Percentiles rank a stretch among this genome's conserved stretches.
These are phyloP conservation scores for Pygoscelis antarcticus DNA, from an alignment of 2,113 vertebrate species.

Conservation along the genomic window DNA sequence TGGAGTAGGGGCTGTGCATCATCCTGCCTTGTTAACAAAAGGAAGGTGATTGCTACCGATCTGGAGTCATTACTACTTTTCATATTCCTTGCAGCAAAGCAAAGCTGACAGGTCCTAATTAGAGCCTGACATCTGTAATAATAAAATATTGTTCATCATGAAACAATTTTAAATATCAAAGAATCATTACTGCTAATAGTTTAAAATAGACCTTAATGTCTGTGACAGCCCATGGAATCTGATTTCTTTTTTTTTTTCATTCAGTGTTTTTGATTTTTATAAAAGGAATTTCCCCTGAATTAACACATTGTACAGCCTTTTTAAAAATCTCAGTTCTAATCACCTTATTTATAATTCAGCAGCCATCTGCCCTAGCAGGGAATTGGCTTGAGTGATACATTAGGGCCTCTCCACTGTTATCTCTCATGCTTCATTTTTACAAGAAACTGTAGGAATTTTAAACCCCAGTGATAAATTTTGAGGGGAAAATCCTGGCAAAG, in stretches of 20 bases:
- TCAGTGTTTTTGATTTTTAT: background rate
- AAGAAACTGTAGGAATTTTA: constrained; percentile 35
- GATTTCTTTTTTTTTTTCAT: background rate
- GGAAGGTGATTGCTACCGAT: background rate
- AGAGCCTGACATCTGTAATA: constrained; percentile 50
- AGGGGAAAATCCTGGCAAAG: background rate
- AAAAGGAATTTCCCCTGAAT: constrained; percentile 20
- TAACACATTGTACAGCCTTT: background rate
- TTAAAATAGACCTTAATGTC: constrained; percentile 1
- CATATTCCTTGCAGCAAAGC: constrained; percentile 8
- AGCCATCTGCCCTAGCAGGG: constrained; percentile 54
- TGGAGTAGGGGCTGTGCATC: background rate
- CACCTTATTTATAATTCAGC: constrained; percentile 57
- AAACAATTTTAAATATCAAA: constrained; percentile 53
- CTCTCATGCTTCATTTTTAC: constrained; percentile 29
- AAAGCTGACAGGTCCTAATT: constrained; percentile 54
- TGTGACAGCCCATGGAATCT: background rate
- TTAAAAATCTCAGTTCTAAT: constrained; percentile 35
- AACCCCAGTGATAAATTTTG: constrained; percentile 7
- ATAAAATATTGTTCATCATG: constrained; percentile 65
- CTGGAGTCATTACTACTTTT: constrained; percentile 7
- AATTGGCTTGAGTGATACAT: background rate
- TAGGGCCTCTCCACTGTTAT: background rate
- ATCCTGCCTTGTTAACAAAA: background rate
- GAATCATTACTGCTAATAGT: background rate